A percentile compares a stretch with the other conserved stretches of the same genome.
Conservation (phyloP, 2,888 invertebrate genomes). For the Prostheceraeus crozeri region DNA sequence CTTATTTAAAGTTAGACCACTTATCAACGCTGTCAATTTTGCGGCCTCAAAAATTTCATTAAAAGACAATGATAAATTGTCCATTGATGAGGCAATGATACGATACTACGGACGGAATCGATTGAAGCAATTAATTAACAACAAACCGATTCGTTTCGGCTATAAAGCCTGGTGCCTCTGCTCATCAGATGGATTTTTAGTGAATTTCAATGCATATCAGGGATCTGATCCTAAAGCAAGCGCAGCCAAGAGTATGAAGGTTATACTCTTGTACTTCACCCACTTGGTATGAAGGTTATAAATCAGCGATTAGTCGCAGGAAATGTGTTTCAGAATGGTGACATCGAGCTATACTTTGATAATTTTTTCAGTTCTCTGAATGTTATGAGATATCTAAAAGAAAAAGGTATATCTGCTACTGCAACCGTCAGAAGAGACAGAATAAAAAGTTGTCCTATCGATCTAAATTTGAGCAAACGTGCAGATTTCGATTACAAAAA, state of each 20-base stretch:
- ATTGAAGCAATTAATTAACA: conserved; percentile 22
- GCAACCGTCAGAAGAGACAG: neutral
- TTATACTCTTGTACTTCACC: too few relatives aligned
- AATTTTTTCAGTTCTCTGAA: conserved; percentile 12
- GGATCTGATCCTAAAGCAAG: conserved; percentile 13
- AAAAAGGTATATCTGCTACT: neutral
- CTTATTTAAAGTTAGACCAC: conserved; percentile 19
- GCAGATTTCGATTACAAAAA: conserved; percentile 15
- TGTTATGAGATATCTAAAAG: neutral
- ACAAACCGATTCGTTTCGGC: conserved; percentile 13
- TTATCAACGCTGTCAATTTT: conserved; percentile 5
- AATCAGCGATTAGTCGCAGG: neutral
- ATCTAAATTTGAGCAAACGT: neutral
- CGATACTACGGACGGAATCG: neutral
- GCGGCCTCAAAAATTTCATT: neutral
- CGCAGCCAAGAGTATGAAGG: too few relatives aligned
- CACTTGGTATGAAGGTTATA: conserved; percentile 14
- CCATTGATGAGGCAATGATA: conserved; percentile 24
- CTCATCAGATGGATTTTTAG: neutral
- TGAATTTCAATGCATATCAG: conserved; percentile 19
- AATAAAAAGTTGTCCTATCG: neutral
- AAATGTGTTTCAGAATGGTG: neutral
- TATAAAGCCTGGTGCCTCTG: conserved; percentile 23
- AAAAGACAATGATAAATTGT: conserved; percentile 17
- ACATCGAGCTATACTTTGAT: conserved; percentile 13